phyloP scores from a whole-genome alignment of 2,797 vertebrate genomes.

The Craterocephalus amniculus region DNA sequence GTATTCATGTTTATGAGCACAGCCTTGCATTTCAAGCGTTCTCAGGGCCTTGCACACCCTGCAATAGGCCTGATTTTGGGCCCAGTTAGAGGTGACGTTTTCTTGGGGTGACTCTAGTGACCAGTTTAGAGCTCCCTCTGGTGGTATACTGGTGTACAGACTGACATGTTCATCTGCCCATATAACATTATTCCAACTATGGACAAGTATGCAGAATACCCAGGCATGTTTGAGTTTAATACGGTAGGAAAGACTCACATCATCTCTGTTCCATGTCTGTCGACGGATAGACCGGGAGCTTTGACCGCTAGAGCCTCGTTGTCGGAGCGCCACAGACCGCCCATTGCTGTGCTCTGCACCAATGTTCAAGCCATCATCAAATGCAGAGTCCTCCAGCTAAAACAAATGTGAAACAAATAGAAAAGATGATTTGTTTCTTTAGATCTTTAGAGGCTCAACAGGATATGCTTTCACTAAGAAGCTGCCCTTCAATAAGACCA shows the following conservation, averaged over 20 bases:
- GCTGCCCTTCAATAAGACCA: background rate
- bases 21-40: background rate
- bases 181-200: background rate
- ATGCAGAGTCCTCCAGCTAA: conserved; percentile 90
- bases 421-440: background rate
- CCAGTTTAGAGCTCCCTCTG: conserved; percentile 46
- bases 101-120: background rate
- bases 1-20: background rate
- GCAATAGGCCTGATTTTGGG: background rate
- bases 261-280: conserved; percentile 96
- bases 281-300: conserved; percentile 90
- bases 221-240: background rate
- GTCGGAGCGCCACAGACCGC: conserved; percentile 82
- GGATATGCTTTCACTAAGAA: background rate
- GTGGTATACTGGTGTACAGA: conserved; percentile 26
- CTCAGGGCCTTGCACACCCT: background rate
- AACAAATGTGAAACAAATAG: background rate
- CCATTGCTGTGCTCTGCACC: conserved; percentile 83
- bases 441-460: background rate
- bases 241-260: conserved; percentile 80
- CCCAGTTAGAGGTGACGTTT: background rate
- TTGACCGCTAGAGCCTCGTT: conserved; percentile 79
- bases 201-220: background rate
- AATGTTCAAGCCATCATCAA: conserved; percentile 89
- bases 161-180: background rate